Percentiles rank a stretch among this genome's conserved stretches.
Evolutionary conservation across 2,888 invertebrate species (phyloP).

Genomic region (Gastrophysa polygoni): DNA sequence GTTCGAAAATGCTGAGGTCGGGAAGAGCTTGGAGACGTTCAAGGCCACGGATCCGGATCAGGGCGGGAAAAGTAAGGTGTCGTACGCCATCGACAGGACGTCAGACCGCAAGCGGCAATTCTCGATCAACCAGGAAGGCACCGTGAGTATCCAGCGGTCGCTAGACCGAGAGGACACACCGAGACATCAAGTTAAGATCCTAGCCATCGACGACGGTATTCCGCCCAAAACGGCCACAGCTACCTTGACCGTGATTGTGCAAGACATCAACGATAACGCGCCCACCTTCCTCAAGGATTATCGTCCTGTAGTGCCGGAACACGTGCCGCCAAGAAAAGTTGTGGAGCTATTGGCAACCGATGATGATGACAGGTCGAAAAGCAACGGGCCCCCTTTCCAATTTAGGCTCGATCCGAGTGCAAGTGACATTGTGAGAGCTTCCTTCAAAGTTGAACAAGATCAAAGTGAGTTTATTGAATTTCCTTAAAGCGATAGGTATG

Average conservation of each 20-base stretch:
- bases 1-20: slow-evolving; percentile 90
- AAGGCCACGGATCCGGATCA: slow-evolving; percentile 96
- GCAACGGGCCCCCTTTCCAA: slow-evolving; percentile 96
- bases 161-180: slow-evolving; percentile 95
- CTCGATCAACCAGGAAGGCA: slow-evolving; percentile 92
- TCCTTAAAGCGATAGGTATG: neutral
- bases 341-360: slow-evolving; percentile 93
- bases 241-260: slow-evolving; percentile 90
- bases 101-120: slow-evolving; percentile 94
- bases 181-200: slow-evolving; percentile 93
- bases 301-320: slow-evolving; percentile 90
- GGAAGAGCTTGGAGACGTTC: slow-evolving; percentile 90
- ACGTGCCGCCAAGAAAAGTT: slow-evolving; percentile 88
- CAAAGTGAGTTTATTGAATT: slow-evolving; percentile 71
- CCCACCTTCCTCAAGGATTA: slow-evolving; percentile 88
- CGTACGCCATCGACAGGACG: slow-evolving; percentile 88
- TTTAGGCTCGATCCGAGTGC: slow-evolving; percentile 92
- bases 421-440: slow-evolving; percentile 90
- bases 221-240: slow-evolving; percentile 94
- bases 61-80: slow-evolving; percentile 89
- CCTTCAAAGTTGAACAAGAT: slow-evolving; percentile 96
- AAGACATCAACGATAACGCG: slow-evolving; percentile 94
- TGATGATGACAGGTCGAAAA: slow-evolving; percentile 91
- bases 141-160: slow-evolving; percentile 90
- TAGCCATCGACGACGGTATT: slow-evolving; percentile 93